Evolutionary conservation across 2,113 vertebrate genomes (phyloP), one percentile per base, ranked within the genome.

Genomic region (Pristiophorus japonicus): DNA sequence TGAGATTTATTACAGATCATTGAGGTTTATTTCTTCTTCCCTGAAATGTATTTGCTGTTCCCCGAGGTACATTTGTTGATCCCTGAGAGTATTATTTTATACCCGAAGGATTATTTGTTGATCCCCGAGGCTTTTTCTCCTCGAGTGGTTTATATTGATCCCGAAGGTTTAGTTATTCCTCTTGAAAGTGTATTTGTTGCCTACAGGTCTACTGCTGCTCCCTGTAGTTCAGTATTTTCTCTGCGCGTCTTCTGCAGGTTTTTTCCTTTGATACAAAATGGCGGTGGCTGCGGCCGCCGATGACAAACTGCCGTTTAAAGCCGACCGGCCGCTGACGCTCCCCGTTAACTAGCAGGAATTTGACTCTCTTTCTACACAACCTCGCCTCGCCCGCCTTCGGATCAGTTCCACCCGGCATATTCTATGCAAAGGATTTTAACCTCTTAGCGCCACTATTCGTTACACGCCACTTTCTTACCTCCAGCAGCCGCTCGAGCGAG

Each of bases 201-300:
- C 47, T 1, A 1, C 45, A 47, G 85, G 78, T 38, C 78, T 81
- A 73, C 3, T 34, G 38, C 42, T 45, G 20, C 81, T 85, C 22
- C 47, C 84, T 27, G 6, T 27, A 24, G 16, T 16, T 55, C 10
- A n/a, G 11, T 27, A 55, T 51, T 88, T 63, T 92, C 90, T 22
- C 90, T 63, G 62, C 59, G 90, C 30, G n/a, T 20, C 62, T 47
- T 12, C 65, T 51, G 92, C 62, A 66, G 85, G 10, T 67, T 94
- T 6, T 47, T 94, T 22, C 65, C 65, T 30, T 30, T 70, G 22
- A 47, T 14, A 94, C 92, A 94, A 94, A 94, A 94, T 94, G 92
- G 92, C 92, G 92, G 42, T 65, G 34, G 59, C 90, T n/a, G 22
- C 45, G 20, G 51, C 45, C 47, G 4, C 45, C 1, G 2, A 45